Evolutionary conservation across 2,888 invertebrate genomes (phyloP).

Genomic region (Luperina nickerlii): DNA sequence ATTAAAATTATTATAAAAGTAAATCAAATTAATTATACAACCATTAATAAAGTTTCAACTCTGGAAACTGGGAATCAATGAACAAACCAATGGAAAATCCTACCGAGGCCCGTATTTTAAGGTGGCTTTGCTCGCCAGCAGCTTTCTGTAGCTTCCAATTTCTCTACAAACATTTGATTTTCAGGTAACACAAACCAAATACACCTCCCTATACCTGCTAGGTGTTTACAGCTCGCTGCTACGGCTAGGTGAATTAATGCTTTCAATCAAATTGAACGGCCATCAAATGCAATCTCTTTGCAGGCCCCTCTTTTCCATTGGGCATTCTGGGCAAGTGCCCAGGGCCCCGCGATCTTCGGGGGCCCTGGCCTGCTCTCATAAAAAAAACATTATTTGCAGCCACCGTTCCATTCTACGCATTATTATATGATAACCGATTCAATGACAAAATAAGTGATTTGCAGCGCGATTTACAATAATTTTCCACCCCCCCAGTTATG

Average conservation of each 20-base stretch:
- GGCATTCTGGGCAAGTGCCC: too few species aligned
- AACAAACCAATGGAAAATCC: not conserved
- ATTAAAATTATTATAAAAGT: too few species aligned
- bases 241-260: not conserved
- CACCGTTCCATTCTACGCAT: too few species aligned
- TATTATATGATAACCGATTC: too few species aligned
- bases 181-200: not conserved
- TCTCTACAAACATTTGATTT: not conserved
- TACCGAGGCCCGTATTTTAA: not conserved
- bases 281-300: constrained; percentile 37
- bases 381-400: too few species aligned
- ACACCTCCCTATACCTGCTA: not conserved
- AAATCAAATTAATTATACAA: too few species aligned
- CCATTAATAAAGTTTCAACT: not conserved
- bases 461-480: too few species aligned
- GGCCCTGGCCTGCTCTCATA: too few species aligned
- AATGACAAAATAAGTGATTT: too few species aligned
- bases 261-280: constrained; percentile 35
- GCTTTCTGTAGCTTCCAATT: not conserved
- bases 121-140: not conserved
- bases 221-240: not conserved
- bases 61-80: not conserved
- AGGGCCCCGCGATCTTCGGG: too few species aligned
- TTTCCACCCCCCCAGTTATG: too few species aligned
- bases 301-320: too few species aligned